These are phyloP conservation scores for Butastur rufipennis DNA, from an alignment of 2,113 vertebrate genomes.

Conservation along the genomic window DNA sequence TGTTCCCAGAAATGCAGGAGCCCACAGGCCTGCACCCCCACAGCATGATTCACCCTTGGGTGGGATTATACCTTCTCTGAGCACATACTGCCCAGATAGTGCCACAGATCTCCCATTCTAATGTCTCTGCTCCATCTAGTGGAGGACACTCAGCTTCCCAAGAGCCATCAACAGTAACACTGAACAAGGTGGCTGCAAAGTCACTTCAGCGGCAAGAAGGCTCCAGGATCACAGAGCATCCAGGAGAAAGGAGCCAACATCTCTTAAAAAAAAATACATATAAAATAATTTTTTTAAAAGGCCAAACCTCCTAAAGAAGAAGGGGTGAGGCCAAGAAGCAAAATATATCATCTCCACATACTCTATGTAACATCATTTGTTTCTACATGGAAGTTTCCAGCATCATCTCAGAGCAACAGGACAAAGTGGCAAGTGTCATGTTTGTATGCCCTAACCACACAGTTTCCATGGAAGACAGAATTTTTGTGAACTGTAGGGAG, in stretches of 20 bases:
- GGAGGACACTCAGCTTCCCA: neutral
- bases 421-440: neutral
- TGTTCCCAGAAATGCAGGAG: slow-evolving; percentile 41
- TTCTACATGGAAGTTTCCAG: neutral
- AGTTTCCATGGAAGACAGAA: neutral
- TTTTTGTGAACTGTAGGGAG: neutral
- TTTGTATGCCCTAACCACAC: neutral
- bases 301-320: neutral
- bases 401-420: neutral
- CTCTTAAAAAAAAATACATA: neutral
- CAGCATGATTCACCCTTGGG: slow-evolving; percentile 63
- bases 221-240: neutral
- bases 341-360: rapidly evolving
- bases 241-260: neutral
- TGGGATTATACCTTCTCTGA: slow-evolving; percentile 32
- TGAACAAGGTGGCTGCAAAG: neutral
- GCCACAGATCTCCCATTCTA: neutral
- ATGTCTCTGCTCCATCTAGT: slow-evolving; percentile 64
- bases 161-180: neutral
- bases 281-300: neutral
- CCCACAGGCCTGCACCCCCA: slow-evolving; percentile 63
- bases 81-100: neutral
- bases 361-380: neutral
- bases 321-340: neutral
- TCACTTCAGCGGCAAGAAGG: neutral